phyloP scores from a whole-genome alignment of 2,888 invertebrate genomes.

The Xylocampa areola region DNA sequence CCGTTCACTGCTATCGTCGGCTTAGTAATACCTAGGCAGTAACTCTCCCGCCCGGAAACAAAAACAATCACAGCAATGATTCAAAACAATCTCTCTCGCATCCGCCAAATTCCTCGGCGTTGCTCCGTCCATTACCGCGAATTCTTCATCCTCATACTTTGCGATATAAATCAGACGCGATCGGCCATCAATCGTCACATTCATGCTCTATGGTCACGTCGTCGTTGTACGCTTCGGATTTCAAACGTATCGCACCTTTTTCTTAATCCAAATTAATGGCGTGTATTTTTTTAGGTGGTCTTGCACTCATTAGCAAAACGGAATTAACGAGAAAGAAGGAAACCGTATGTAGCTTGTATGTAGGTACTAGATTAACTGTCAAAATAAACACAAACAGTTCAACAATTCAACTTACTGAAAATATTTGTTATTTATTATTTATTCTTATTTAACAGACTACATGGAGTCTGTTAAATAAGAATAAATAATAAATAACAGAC shows the following conservation, averaged over 20 bases:
- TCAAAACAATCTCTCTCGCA: constrained; percentile 21
- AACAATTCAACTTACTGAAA: too few relatives aligned
- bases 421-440: too few relatives aligned
- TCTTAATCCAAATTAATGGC: constrained; percentile 12
- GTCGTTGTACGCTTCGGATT: constrained; percentile 21
- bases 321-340: neutral
- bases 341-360: neutral
- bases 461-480: too few relatives aligned
- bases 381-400: too few relatives aligned
- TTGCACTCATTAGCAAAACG: constrained; percentile 5
- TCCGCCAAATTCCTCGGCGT: constrained; percentile 26
- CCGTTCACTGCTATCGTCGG: neutral
- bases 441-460: too few relatives aligned
- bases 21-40: neutral
- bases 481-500: too few relatives aligned
- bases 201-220: constrained; percentile 44
- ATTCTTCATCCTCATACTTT: constrained; percentile 28
- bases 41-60: neutral
- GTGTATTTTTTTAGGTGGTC: constrained; percentile 6
- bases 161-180: constrained; percentile 42
- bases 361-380: too few relatives aligned
- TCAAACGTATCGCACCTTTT: constrained; percentile 15
- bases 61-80: constrained; percentile 18
- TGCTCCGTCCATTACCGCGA: constrained; percentile 28
- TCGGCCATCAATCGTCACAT: constrained; percentile 49